Conservation (phyloP, 64 coral and sea anemone species). For the Stichodactyla helianthus region DNA sequence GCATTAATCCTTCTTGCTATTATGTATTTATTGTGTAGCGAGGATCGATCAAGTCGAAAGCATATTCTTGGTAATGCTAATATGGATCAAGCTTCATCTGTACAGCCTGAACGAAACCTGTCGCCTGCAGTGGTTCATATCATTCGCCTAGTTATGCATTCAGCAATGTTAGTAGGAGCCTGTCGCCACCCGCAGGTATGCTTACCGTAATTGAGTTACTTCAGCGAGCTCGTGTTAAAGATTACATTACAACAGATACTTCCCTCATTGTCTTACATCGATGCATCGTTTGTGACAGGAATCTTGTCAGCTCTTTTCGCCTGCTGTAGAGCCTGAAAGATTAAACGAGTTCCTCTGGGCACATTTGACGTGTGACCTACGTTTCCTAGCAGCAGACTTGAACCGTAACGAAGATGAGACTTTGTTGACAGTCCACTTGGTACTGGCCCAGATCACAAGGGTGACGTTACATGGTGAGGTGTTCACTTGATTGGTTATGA, state of each 20-base stretch:
- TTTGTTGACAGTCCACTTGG: conserved; percentile 28
- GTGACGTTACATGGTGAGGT: background rate
- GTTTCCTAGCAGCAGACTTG: conserved; percentile 27
- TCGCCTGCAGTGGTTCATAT: conserved; percentile 25
- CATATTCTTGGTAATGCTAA: conserved; percentile 39
- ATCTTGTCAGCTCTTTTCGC: background rate
- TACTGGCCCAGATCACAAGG: conserved; percentile 27
- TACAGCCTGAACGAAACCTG: conserved; percentile 39
- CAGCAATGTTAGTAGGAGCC: conserved; percentile 43
- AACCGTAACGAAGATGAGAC: conserved; percentile 47
- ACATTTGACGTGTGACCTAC: conserved; percentile 28
- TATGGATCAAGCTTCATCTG: background rate
- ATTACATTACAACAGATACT: too few relatives aligned
- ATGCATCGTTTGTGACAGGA: background rate
- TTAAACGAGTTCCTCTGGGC: conserved; percentile 40
- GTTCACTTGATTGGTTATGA: too few relatives aligned
- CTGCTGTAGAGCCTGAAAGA: conserved; percentile 4
- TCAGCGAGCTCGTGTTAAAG: too few relatives aligned
- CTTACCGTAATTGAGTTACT: background rate
- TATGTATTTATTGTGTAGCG: background rate
- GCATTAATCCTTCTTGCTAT: background rate
- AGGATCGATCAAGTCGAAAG: conserved; percentile 24
- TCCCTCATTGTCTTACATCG: too few relatives aligned
- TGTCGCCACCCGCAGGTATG: conserved; percentile 32
- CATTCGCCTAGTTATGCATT: conserved; percentile 40